Percentiles rank a stretch among this genome's conserved stretches.
phyloP scores from a whole-genome alignment of 2,888 invertebrate species.

The Bombyx huttoni region DNA sequence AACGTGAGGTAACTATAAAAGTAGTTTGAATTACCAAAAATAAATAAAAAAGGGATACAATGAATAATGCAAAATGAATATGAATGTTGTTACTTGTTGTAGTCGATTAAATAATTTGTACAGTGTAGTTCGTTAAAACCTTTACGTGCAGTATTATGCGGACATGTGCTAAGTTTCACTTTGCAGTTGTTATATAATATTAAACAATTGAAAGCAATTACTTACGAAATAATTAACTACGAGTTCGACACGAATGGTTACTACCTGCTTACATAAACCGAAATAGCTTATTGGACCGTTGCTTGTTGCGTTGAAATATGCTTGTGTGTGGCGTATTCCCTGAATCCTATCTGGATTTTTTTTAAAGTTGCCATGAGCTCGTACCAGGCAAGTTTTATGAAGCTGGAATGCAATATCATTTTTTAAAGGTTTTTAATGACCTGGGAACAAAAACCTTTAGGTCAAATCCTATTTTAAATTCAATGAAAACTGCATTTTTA shows the following conservation, averaged over 20 bases:
- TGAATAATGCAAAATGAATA: no score
- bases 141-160: not conserved
- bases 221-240: constrained; percentile 29
- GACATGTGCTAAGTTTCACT: not conserved
- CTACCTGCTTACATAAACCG: constrained; percentile 33
- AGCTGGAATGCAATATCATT: no score
- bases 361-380: not conserved
- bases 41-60: no score
- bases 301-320: constrained; percentile 15
- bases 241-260: constrained; percentile 32
- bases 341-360: not conserved
- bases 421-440: no score
- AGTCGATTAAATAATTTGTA: not conserved
- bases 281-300: constrained; percentile 25
- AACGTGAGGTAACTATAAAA: no score
- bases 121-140: not conserved
- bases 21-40: no score
- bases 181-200: constrained; percentile 18
- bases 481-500: no score
- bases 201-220: constrained; percentile 23
- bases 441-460: no score
- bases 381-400: no score
- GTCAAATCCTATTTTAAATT: no score
- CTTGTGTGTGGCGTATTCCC: constrained; percentile 7
- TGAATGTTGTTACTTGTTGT: not conserved